Base-by-base conservation (phyloP, 30 jellyfish, hydroid and myxozoan species). In the Hydractinia symbiolongicarpus region DNA sequence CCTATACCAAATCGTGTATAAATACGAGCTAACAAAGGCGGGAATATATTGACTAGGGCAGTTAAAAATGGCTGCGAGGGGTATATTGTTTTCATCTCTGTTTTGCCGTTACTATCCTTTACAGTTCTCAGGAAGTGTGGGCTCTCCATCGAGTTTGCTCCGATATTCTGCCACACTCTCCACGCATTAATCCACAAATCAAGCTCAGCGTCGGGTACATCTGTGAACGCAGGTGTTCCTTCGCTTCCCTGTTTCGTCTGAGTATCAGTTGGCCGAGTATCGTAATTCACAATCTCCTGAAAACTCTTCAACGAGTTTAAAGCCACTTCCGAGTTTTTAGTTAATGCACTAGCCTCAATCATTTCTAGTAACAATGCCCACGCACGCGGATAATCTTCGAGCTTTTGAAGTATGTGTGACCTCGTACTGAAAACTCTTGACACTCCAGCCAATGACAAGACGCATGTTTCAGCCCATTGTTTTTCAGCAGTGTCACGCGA, bases 381-480 rank as follows among this genome's bases (percentile, higher is more conserved):
- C 8, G 97, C 97, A 0, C 97, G 91, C 14, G 95, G 91, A 73
- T 84, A 90, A 53, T 90, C 97, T 11, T 87, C 80, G 53, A 90
- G 66, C 67, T 86, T 83, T 9, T 60, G 70, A 14, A 90, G 77
- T 17, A 86, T 67, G 66, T 85, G 85, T 44, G 81, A 76, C 58
- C 97, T 87, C 13, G 94, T 77, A 80, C 96, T 86, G 81, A 90
- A 90, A 15, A 90, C 97, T 58, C 97, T 54, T 8, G 97, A 83
- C 61, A 90, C 97, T 52, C 97, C 97, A 14, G 97, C 97, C 54
- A 90, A 76, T 7, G 97, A 81, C 14, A 90, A 61, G 53, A 90
- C 97, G 50, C 97, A 86, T 30, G 97, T 90, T 76, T 90, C 97
- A 9, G 97, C 97, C 97, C 97, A 90, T 75, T 90, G 97, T 73